Percentiles rank a stretch among this genome's conserved stretches.
Evolutionary conservation across 2,113 vertebrate genomes (phyloP).

Genomic region (Pelecanoides urinatrix): DNA sequence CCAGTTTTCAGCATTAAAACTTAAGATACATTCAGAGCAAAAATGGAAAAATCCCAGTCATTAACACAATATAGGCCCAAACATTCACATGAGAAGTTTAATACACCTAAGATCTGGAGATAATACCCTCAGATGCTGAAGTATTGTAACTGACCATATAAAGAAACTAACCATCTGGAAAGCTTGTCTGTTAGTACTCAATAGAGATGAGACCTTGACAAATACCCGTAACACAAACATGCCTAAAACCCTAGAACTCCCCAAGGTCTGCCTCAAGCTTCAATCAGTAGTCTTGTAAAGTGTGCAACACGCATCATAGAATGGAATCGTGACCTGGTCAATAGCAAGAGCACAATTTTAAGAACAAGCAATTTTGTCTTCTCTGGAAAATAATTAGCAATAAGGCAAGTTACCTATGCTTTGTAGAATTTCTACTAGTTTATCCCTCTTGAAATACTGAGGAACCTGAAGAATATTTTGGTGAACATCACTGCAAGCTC

Average conservation of each 20-base stretch:
- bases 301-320: fast-evolving
- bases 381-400: neutral
- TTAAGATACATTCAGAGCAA: neutral
- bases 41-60: neutral
- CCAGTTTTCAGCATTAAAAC: neutral
- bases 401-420: constrained; percentile 74
- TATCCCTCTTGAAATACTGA: constrained; percentile 84
- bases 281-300: neutral
- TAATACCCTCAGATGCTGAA: neutral
- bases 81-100: fast-evolving
- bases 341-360: neutral
- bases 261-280: neutral
- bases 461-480: constrained; percentile 84
- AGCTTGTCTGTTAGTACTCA: neutral
- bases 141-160: neutral
- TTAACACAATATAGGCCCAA: neutral
- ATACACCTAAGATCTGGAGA: neutral
- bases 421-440: constrained; percentile 85
- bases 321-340: neutral
- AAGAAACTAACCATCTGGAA: neutral
- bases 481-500: constrained; percentile 91
- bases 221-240: neutral
- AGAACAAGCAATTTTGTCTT: neutral
- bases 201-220: neutral
- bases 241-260: neutral